phyloP scores from a whole-genome alignment of 2,888 invertebrate genomes.

The Ormyrus rosae region DNA sequence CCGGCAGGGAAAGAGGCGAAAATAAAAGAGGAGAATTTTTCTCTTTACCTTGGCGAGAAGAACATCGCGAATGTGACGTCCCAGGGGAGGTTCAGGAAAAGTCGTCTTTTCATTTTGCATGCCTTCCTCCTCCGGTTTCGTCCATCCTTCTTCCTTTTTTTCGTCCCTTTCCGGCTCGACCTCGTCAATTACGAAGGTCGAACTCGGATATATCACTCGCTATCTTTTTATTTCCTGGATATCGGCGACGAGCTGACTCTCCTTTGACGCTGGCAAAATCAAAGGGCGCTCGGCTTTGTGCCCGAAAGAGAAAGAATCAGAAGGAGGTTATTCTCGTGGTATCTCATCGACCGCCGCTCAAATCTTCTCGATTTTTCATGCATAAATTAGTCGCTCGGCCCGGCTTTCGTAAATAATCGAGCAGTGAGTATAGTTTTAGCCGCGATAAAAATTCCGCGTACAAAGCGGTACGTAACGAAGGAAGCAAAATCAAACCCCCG shows the following conservation, averaged over 20 bases:
- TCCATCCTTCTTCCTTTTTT: conserved; percentile 3
- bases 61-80: neutral
- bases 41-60: conserved; percentile 17
- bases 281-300: too few species aligned
- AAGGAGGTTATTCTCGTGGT: too few species aligned
- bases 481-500: too few species aligned
- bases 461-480: too few species aligned
- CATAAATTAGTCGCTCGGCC: too few species aligned
- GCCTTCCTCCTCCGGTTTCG: conserved; percentile 18
- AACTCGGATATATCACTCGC: neutral
- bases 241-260: neutral
- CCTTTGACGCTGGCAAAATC: neutral
- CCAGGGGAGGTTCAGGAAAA: conserved; percentile 10
- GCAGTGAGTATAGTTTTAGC: too few species aligned
- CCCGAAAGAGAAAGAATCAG: too few species aligned
- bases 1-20: neutral
- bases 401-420: too few species aligned
- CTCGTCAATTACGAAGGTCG: conserved; percentile 38
- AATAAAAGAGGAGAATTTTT: conserved; percentile 1
- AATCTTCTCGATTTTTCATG: too few species aligned
- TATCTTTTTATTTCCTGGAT: neutral
- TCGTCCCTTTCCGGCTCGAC: neutral
- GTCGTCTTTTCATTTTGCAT: conserved; percentile 47
- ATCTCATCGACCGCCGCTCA: too few species aligned
- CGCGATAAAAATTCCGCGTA: too few species aligned